Base-by-base conservation (phyloP, 2,113 vertebrate species). In the Strigops habroptila region DNA sequence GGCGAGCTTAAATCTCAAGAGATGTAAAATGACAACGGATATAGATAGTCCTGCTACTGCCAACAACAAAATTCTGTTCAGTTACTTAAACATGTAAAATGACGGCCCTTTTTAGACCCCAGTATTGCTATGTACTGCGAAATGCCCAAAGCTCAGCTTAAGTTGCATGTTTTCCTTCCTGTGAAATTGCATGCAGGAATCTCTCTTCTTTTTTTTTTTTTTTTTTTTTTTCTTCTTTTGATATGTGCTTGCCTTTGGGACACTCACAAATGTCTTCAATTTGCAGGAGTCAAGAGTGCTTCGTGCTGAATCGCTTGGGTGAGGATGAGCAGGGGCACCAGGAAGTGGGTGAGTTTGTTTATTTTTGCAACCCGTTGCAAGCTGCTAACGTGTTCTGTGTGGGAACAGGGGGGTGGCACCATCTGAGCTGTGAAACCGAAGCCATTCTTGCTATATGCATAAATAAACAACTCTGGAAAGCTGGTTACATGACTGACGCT, bases 111-210 rank as follows among this genome's bases (percentile, higher is more conserved):
- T 85, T 21, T 88, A 96, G 95, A 93, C 94, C 95, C 97, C 94
- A 23, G 24, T 86, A 93, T 97, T 96, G 95, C 88, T 97, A 93
- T 91, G 96, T 83, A 83, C 95, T 96, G 91, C 93, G 88, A 96
- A 96, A 95, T 60, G 44, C 76, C 91, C 94, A 41, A 69, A 97
- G 92, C 97, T 97, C 94, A 96, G 97, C 94, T 95, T 95, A 95
- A 97, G 77, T 97, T 98, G 98, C 98, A 98, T 98, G 98, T 95
- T 96, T 75, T 97, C 97, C 97, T 96, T 97, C 97, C 97, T 98
- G 96, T 98, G 81, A 97, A 98, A 96, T 86, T 98, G 98, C 98
- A 98, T 98, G 98, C 97, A 97, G 98, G 97, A 43, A 84, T 95
- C 96, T 97, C 15, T 15, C 5, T 4, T 85, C 94, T 94, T 48